These are phyloP conservation scores for Drosophila anceps DNA, from an alignment of 2,888 invertebrate genomes.

Conservation along the genomic window DNA sequence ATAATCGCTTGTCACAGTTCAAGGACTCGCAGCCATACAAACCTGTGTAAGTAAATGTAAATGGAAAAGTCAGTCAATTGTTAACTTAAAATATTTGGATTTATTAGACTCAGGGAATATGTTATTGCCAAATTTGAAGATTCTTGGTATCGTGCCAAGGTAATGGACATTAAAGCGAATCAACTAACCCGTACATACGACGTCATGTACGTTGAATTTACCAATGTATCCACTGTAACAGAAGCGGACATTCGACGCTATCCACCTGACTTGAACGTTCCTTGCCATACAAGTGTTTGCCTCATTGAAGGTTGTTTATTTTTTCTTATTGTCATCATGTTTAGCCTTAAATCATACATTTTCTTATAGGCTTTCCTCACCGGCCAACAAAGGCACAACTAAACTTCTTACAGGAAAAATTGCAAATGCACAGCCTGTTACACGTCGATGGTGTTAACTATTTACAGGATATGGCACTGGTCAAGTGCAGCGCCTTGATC, in stretches of 20 bases:
- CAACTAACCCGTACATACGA: constrained; percentile 11
- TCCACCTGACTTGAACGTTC: constrained; percentile 40
- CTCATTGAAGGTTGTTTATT: constrained; percentile 52
- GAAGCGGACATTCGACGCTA: constrained; percentile 57
- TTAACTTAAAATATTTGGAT: neutral
- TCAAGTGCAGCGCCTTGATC: constrained; percentile 34
- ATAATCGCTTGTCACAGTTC: constrained; percentile 21
- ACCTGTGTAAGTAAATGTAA: constrained; percentile 45
- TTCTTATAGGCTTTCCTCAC: constrained; percentile 50
- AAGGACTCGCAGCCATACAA: constrained; percentile 45
- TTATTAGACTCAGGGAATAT: constrained; percentile 46
- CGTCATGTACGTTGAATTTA: constrained; percentile 49
- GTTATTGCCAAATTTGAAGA: constrained; percentile 49
- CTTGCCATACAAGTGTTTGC: constrained; percentile 58
- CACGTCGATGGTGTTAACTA: constrained; percentile 54
- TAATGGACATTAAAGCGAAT: constrained; percentile 36
- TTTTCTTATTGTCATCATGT: neutral
- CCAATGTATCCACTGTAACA: constrained; percentile 28
- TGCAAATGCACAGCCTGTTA: constrained; percentile 32
- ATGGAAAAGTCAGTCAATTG: neutral
- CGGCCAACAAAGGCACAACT: constrained; percentile 40
- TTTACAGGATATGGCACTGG: constrained; percentile 39
- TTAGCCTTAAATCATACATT: neutral
- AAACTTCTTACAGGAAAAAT: constrained; percentile 31
- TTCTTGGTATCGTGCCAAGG: constrained; percentile 55